Conservation (phyloP, 2,888 invertebrate species). For the Thumatha senex region DNA sequence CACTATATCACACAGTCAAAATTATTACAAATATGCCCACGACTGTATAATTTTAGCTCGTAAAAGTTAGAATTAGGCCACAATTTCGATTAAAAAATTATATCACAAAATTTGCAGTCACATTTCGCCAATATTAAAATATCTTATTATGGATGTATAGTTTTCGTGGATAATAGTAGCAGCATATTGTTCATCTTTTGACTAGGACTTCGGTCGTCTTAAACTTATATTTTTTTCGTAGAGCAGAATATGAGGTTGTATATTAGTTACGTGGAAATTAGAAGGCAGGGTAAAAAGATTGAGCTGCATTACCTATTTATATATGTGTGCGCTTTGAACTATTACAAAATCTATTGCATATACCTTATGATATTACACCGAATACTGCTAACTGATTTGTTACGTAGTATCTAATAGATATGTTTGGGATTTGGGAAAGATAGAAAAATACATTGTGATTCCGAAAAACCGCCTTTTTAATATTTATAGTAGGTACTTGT, state of each 20-base stretch:
- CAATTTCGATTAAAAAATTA: constrained; percentile 58
- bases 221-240: no score
- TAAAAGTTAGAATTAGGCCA: constrained; percentile 62
- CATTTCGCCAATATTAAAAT: constrained; percentile 49
- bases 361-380: background rate
- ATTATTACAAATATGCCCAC: constrained; percentile 26
- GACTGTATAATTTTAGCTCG: constrained; percentile 41
- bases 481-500: no score
- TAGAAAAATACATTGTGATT: background rate
- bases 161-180: no score
- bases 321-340: constrained; percentile 30
- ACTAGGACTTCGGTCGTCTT: no score
- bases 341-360: constrained; percentile 1
- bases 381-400: background rate
- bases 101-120: constrained; percentile 71
- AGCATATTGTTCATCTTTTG: no score
- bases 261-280: no score
- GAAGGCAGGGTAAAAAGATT: background rate
- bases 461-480: no score
- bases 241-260: no score
- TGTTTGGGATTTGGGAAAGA: background rate
- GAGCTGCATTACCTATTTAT: background rate
- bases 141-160: no score
- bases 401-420: background rate
- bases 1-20: constrained; percentile 5